Evolutionary conservation across 2,888 invertebrate genomes (phyloP).

Genomic region (Melanotus villosus): DNA sequence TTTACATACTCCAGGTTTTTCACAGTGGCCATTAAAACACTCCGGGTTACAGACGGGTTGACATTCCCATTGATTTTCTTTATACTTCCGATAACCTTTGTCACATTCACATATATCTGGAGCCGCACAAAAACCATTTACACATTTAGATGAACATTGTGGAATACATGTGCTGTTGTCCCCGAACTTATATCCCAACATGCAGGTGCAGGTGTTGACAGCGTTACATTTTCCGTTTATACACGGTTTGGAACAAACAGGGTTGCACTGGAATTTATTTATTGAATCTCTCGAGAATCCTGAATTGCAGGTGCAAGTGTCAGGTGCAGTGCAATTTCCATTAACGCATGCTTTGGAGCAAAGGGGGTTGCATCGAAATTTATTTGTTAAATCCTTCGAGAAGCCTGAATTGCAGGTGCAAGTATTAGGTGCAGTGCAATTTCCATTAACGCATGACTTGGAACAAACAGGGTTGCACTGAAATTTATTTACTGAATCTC

Average conservation of each 20-base stretch:
- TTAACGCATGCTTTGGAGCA: conserved; percentile 64
- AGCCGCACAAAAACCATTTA: conserved; percentile 67
- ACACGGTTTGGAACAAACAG: conserved; percentile 42
- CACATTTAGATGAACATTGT: conserved; percentile 55
- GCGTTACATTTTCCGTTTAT: not conserved
- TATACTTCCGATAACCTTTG: conserved; percentile 54
- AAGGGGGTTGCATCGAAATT: conserved; percentile 42
- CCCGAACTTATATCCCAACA: conserved; percentile 37
- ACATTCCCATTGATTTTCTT: conserved; percentile 34
- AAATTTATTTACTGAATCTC: conserved; percentile 71
- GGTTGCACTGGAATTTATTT: conserved; percentile 43
- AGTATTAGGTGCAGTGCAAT: conserved; percentile 66
- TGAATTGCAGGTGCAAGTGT: conserved; percentile 50
- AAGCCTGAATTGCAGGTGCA: conserved; percentile 53
- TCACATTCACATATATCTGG: conserved; percentile 59
- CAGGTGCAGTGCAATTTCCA: conserved; percentile 68
- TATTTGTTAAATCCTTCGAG: conserved; percentile 52
- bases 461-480: conserved; percentile 74
- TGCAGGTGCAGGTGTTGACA: conserved; percentile 73
- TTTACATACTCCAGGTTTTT: conserved; percentile 57
- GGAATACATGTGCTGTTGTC: conserved; percentile 45
- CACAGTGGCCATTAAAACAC: conserved; percentile 63
- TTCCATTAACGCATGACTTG: conserved; percentile 70
- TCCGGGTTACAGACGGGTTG: conserved; percentile 43
- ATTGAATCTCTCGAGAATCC: conserved; percentile 45